These are phyloP conservation scores for Phainopepla nitens DNA, from an alignment of 2,113 vertebrate species.

Conservation along the genomic window DNA sequence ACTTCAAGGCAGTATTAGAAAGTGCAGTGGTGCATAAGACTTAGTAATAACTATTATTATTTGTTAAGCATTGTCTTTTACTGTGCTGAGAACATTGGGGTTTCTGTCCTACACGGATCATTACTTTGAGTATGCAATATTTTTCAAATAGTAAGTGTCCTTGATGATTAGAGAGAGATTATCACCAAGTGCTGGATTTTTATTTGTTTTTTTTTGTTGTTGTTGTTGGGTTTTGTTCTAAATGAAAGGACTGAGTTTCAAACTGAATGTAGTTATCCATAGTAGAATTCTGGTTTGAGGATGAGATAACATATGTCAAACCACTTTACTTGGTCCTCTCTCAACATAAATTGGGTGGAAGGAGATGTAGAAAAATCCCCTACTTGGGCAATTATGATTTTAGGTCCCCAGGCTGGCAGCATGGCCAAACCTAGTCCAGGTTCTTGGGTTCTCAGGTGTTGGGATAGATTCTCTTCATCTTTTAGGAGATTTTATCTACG, in stretches of 20 bases:
- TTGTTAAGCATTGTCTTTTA: conserved; percentile 39
- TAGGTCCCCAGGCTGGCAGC: neutral
- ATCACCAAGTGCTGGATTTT: neutral
- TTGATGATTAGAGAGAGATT: conserved; percentile 24
- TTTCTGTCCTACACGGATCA: conserved; percentile 26
- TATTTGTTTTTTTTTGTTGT: neutral
- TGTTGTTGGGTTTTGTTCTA: neutral
- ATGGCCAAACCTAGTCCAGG: neutral
- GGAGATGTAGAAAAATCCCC: neutral
- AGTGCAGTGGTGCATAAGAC: conserved; percentile 34
- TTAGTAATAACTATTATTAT: conserved; percentile 50
- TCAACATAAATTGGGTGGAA: neutral
- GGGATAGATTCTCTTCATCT: neutral
- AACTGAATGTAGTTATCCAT: neutral
- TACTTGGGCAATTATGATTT: accelerated
- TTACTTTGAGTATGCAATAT: conserved; percentile 19
- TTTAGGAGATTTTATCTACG: neutral
- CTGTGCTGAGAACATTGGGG: neutral
- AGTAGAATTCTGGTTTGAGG: neutral
- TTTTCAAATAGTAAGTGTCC: conserved; percentile 21
- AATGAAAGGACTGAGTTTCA: neutral
- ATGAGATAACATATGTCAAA: neutral
- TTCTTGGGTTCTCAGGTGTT: neutral
- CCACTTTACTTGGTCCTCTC: neutral
- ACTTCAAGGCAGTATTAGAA: conserved; percentile 16